Conservation (phyloP, 2,113 vertebrate genomes). For the Prunella fulvescens region DNA sequence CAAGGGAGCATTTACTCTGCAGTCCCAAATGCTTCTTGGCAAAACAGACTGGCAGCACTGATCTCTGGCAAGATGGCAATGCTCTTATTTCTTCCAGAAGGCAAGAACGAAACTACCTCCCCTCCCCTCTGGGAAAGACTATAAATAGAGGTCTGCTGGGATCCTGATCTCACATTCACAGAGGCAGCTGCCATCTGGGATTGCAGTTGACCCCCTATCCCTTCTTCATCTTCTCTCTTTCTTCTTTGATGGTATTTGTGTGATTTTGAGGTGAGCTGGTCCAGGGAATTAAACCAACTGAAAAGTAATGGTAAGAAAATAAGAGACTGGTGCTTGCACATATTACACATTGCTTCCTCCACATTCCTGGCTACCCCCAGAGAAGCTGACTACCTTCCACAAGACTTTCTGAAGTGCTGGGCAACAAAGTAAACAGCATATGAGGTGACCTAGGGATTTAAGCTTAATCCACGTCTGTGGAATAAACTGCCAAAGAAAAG, state of each 20-base stretch:
- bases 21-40: slow-evolving; percentile 22
- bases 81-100: background rate
- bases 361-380: background rate
- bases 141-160: background rate
- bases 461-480: background rate
- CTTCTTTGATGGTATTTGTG: background rate
- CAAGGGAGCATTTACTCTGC: slow-evolving; percentile 2
- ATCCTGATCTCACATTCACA: fast-evolving
- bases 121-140: background rate
- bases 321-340: background rate
- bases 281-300: background rate
- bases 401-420: background rate
- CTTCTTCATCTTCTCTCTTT: background rate
- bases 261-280: background rate
- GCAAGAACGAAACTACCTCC: background rate
- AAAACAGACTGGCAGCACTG: background rate
- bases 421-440: background rate
- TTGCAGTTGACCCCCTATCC: background rate
- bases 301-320: background rate
- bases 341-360: background rate
- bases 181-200: background rate
- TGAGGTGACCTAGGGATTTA: background rate
- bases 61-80: background rate
- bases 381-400: background rate
- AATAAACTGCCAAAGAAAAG: background rate